Percentiles rank a stretch among this genome's conserved stretches.
These are phyloP conservation scores for Sebastes paucispinis DNA, from an alignment of 2,797 vertebrate genomes.

Conservation along the genomic window DNA sequence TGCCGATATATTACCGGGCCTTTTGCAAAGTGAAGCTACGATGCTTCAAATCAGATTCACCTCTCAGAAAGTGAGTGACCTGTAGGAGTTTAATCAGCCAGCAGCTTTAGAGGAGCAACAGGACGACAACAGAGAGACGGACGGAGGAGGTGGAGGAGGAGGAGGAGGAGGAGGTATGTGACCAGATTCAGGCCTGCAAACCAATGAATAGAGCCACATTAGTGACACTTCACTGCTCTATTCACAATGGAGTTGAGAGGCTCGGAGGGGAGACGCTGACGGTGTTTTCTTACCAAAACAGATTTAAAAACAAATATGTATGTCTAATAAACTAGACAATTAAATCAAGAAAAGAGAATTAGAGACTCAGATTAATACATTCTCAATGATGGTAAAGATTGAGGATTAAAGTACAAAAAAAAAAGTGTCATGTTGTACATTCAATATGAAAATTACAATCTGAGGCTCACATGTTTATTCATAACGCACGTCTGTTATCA, in stretches of 20 bases:
- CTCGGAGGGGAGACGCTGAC: background rate
- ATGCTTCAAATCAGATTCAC: background rate
- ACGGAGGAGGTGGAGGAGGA: background rate
- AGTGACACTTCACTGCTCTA: conserved; percentile 51
- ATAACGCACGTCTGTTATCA: conserved; percentile 40
- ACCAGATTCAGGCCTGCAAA: conserved; percentile 22
- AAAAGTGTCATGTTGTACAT: background rate
- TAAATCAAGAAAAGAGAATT: background rate
- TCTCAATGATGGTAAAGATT: background rate
- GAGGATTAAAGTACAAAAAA: background rate
- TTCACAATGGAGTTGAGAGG: conserved; percentile 39
- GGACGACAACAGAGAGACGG: conserved; percentile 1
- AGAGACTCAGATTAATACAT: background rate
- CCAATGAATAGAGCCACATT: conserved; percentile 56
- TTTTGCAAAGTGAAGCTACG: background rate
- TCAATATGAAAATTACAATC: background rate
- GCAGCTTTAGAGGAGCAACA: conserved; percentile 23
- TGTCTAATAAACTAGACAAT: background rate
- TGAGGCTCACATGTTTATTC: conserved; percentile 59
- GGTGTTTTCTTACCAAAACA: background rate
- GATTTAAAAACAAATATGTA: background rate
- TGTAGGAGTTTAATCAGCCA: conserved; percentile 9
- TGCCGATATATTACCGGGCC: background rate
- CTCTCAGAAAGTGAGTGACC: background rate
- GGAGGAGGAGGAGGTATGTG: background rate